phyloP scores from a whole-genome alignment of 1,140 invertebrate genomes.

The Theocolax elegans region DNA sequence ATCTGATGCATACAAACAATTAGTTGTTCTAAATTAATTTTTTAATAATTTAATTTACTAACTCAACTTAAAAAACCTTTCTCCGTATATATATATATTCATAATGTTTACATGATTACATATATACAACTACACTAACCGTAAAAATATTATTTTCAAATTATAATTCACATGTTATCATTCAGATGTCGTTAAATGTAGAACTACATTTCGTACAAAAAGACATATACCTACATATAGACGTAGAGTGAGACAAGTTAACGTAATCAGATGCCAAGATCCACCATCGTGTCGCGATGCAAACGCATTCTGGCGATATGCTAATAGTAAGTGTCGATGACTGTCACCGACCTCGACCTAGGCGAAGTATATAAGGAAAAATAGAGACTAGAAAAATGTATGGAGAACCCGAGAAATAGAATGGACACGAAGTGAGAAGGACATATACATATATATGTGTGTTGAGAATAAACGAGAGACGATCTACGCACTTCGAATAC shows the following conservation, averaged over 20 bases:
- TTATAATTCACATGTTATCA: too few relatives aligned
- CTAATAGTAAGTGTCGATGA: not conserved
- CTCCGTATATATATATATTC: too few relatives aligned
- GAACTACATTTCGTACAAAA: not conserved
- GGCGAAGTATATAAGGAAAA: not conserved
- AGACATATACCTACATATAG: not conserved
- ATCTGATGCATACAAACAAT: too few relatives aligned
- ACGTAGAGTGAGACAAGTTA: too few relatives aligned
- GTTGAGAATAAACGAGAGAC: not conserved
- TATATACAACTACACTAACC: too few relatives aligned
- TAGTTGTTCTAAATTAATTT: too few relatives aligned
- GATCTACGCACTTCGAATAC: slow-evolving; percentile 17
- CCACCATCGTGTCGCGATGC: not conserved
- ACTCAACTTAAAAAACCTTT: too few relatives aligned
- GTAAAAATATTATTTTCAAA: too few relatives aligned
- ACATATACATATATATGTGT: too few relatives aligned
- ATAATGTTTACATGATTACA: too few relatives aligned
- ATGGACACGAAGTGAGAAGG: not conserved
- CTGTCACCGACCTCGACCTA: slow-evolving; percentile 29
- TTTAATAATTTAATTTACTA: too few relatives aligned
- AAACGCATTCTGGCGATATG: not conserved
- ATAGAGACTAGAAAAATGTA: not conserved
- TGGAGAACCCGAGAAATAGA: slow-evolving; percentile 18
- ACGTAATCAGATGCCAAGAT: not conserved
- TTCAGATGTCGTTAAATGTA: slow-evolving; percentile 8